Evolutionary conservation across 2,797 vertebrate genomes (phyloP), one percentile per base, ranked within the genome.

Genomic region (Manis javanica): DNA sequence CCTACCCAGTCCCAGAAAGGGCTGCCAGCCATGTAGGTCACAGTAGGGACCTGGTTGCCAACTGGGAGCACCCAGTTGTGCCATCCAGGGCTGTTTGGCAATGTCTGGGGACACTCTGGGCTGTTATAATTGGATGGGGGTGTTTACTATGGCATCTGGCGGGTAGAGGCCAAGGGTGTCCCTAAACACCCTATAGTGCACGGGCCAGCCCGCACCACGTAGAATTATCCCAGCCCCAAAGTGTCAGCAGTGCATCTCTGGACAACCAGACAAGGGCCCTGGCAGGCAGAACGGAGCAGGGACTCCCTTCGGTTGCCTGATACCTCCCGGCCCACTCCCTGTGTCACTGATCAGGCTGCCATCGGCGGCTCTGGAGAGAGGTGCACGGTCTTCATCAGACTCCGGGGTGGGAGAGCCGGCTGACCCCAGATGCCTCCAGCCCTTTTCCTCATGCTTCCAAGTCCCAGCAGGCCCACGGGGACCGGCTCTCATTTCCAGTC

Each of bases 231-330:
- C 0, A 12, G 6, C 11, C 46, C 64, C 59, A 7, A 11, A 8
- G 42, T 10, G 57, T 81, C 74, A 21, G 3, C 3, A 4, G 37
- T 2, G 2, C 29, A 1, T 57, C 59, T 85, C 14, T 7, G 72
- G 39, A 55, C 66, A 37, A 12, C 14, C 1, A 4, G 53, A 19
- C 34, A 34, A 21, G 1, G 51, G 16, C 69, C 0, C 0, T 18
- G 59, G 66, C 34, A 1, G 6, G 12, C 57, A 14, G 91, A 37
- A 23, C 0, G 13, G n/a, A 23, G 39, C 39, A 3, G 21, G 9
- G 6, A 26, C 1, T 24, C 21, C 39, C 2, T 8, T 0, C 26
- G 16, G 10, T 15, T 11, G 3, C 1, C 0, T 0, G 6, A 10
- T 0, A 7, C 24, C 11, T 0, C 26, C 57, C 39, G 59, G 51